Percentiles rank a stretch among this genome's conserved stretches.
Evolutionary conservation across 1,140 invertebrate genomes (phyloP).

Genomic region (Amphibalanus amphitrite): DNA sequence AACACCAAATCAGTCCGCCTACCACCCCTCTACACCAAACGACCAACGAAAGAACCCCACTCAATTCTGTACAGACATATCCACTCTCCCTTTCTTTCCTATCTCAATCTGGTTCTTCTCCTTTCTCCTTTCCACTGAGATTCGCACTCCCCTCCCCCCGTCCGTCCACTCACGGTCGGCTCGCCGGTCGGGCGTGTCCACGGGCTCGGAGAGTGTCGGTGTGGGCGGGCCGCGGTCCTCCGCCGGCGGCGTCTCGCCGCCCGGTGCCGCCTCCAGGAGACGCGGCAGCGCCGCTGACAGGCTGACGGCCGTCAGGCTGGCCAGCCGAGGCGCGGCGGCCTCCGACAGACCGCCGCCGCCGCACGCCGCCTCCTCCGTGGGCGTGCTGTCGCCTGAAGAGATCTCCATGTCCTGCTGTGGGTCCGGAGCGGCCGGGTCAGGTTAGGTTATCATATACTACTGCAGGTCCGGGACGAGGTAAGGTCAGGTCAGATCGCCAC

Average conservation of each 20-base stretch:
- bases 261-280: constrained; percentile 27
- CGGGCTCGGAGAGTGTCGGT: constrained; percentile 2
- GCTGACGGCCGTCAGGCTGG: constrained; percentile 31
- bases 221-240: constrained; percentile 8
- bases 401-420: constrained; percentile 59
- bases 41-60: no score
- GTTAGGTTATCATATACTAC: no score
- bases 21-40: no score
- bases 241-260: not conserved
- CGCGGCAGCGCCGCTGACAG: constrained; percentile 44
- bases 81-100: no score
- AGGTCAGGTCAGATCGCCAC: not conserved
- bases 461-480: no score
- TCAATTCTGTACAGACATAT: no score
- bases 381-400: constrained; percentile 62
- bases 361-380: constrained; percentile 35
- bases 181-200: constrained; percentile 27
- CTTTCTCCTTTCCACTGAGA: not conserved
- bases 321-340: constrained; percentile 8
- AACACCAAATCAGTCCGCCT: no score
- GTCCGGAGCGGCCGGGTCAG: no score
- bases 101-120: no score
- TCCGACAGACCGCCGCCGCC: constrained; percentile 11
- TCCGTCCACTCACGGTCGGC: constrained; percentile 30
- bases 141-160: not conserved